Percentiles rank a stretch among this genome's conserved stretches.
Conservation (phyloP, 2,888 invertebrate genomes). For the Ctena decussata region DNA sequence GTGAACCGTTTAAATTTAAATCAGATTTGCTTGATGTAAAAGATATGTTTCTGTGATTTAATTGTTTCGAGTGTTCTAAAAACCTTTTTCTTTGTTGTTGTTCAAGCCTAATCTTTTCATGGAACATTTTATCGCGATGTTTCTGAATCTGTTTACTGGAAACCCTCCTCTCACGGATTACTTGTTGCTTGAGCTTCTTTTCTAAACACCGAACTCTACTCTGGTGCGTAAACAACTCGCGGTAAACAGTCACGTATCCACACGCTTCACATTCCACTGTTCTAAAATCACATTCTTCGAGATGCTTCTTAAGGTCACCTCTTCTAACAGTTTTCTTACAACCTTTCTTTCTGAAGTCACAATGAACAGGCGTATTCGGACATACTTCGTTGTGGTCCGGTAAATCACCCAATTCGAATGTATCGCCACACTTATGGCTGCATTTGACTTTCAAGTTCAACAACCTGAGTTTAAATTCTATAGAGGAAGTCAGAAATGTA, state of each 20-base stretch:
- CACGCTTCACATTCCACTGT: conserved; percentile 78
- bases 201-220: conserved; percentile 75
- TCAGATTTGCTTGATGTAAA: background rate
- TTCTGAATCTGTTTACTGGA: conserved; percentile 65
- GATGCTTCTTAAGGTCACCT: conserved; percentile 68
- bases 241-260: conserved; percentile 69
- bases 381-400: conserved; percentile 76
- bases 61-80: conserved; percentile 58
- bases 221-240: conserved; percentile 77
- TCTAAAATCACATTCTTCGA: conserved; percentile 74
- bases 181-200: conserved; percentile 76
- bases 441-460: conserved; percentile 69
- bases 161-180: conserved; percentile 68
- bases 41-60: conserved; percentile 5
- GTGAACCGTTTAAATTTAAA: background rate
- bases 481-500: conserved; percentile 64
- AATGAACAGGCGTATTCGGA: conserved; percentile 71
- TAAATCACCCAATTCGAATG: conserved; percentile 67
- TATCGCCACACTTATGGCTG: conserved; percentile 73
- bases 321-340: conserved; percentile 72
- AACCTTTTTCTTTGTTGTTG: conserved; percentile 62
- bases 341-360: conserved; percentile 68
- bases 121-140: conserved; percentile 66
- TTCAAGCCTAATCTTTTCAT: conserved; percentile 62
- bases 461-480: conserved; percentile 70